Base-by-base conservation (phyloP, 2,797 vertebrate species). In the Cyprinella venusta region DNA sequence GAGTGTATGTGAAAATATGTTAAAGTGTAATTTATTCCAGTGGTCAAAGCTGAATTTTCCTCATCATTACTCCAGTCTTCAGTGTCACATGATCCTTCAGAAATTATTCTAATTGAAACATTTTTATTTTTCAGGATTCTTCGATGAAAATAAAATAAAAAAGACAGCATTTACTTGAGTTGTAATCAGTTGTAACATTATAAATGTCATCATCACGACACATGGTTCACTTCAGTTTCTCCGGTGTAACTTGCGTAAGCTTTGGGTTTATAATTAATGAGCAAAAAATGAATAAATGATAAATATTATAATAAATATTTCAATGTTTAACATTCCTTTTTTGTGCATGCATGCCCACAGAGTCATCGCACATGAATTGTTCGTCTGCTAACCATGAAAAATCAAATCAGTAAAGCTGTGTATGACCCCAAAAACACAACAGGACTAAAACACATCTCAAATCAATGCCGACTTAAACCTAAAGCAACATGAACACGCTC, bases 251-350 rank as follows among this genome's bases (percentile, higher is more conserved):
- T 61, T 76, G 54, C 74, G 10, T 76, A 36, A 63, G 75, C 56
- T 61, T 59, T 63, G 75, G 56, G 38, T 26, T 63, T 30, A 76
- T 76, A 63, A 76, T 63, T 63, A 26, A 76, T 63, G 56, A 45
- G 45, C 16, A 26, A 6, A 33, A 76, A 63, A 61, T 18, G 15
- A 40, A 76, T 76, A 76, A 76, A 76, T 63, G 1, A 76, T 63
- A 76, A 42, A 76, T 42, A 76, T 76, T 75, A 59, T 3, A 8
- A 76, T 76, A 63, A 45, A 63, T 63, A 63, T 76, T 63, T 59
- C 16, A 75, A 75, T 16, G 7, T 40, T 48, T 56, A 40, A 75
- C 72, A 75, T 59, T 75, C 33, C 52, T 59, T 12, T 56, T 38
- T 56, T 56, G 33, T 2, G 33, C 48, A 38, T 16, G 33, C 19